Evolutionary conservation across 64 coral and sea anemone genomes (phyloP), one percentile per base, ranked within the genome.

Genomic region (Exaiptasia diaphana): DNA sequence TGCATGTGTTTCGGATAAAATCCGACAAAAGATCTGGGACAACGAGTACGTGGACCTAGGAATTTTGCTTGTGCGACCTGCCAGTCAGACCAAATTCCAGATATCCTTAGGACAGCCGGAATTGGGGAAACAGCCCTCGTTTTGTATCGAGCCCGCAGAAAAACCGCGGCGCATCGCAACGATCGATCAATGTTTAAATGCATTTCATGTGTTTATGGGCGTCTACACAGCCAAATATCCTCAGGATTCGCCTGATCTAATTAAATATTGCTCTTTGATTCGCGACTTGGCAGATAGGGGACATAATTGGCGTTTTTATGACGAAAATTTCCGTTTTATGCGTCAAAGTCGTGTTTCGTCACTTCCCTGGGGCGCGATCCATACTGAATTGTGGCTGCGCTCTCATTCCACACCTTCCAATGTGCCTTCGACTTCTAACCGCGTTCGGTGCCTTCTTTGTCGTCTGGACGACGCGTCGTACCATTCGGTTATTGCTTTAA

Each of bases 321-420:
- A 85, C n/a, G 82, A 85, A 37, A 86, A 77, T 77, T 86, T 86
- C 25, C 56, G 83, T 8, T 86, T 37, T 52, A 46, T 86, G 40
- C 39, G 83, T 27, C 54, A 80, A 45, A 63, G 13, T 52, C 0
- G 17, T 25, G 33, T 45, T 4, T 21, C 17, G 23, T 3, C 63
- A 4, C 27, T 61, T 20, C 77, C 77, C 25, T 82, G 79, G 63
- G 79, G 53, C 14, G 34, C 31, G 33, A 80, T 64, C 18, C 57
- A 80, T 21, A 35, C 33, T 13, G 56, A 64, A 49, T 49, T 48
- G 60, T 80, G 77, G 56, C 40, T 64, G 15, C 58, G 40, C 15
- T 56, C 39, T n/a, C 57, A 80, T 27, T 12, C 14, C 12, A 26
- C 53, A 1, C 56, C 22, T 0, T 4, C 5, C 38, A 37, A 80